Base-by-base conservation (phyloP, 2,797 vertebrate genomes). In the Acanthiza pusilla region DNA sequence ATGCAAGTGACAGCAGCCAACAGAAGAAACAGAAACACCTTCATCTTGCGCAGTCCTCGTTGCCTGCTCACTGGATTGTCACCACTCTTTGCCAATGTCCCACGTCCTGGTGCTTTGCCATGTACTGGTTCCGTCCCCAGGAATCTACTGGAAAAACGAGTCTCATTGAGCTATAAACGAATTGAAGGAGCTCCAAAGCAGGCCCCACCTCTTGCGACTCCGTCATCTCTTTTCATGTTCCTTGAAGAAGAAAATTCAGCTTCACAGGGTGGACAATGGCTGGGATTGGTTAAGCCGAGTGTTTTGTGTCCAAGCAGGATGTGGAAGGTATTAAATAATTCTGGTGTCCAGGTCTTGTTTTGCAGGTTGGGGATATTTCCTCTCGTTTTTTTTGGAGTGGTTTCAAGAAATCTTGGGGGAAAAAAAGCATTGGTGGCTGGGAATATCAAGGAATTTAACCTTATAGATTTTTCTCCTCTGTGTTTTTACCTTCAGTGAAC, bases 181-280 rank as follows among this genome's bases (percentile, higher is more conserved):
- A 75, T 26, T 5, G 27, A 92, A 85, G 6, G 38, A 72, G 57
- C 43, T 78, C 38, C 12, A 48, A 48, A 76, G 40, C 73, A 54
- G 55, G 82, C 85, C 67, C 89, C 93, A 81, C 96, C 96, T 96
- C 82, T 43, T 21, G 23, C 68, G 16, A 4, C 42, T 34, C 14
- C 3, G 3, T 85, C 87, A 85, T 15, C 36, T 84, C 93, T 91
- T 96, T 93, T 96, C 85, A 43, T 66, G 87, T 51, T 66, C 70
- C 21, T 81, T 84, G 68, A 63, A 94, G 87, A 93, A 85, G 92
- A 96, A 95, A 94, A 96, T 81, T 21, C 43, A 19, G 12, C 9
- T 70, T 94, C 27, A 7, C 13, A 2, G 15, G 25, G 50, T 42
- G 54, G 58, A 92, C 89, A 95, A 94, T 75, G 70, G 47, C 47